Evolutionary conservation across 1,140 invertebrate species (phyloP).

Genomic region (Drosophila baimaii): DNA sequence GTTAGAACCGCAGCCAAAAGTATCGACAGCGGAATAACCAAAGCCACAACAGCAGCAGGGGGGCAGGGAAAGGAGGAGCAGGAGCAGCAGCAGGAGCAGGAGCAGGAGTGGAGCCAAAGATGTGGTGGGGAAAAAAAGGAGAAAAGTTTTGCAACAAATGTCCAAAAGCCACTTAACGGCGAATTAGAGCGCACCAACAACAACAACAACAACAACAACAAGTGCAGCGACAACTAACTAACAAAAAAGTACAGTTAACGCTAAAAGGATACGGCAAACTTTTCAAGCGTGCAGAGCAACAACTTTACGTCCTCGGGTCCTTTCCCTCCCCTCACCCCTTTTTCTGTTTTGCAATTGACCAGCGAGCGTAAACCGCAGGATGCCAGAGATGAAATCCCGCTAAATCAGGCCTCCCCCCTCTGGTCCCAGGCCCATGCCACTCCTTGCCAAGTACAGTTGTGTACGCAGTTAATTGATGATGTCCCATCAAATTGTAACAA

Average conservation of each 20-base stretch:
- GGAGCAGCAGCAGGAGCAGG: no score
- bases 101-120: not conserved
- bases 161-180: conserved; percentile 80
- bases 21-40: conserved; percentile 54
- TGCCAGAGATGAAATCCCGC: conserved; percentile 4
- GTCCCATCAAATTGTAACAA: conserved; percentile 53
- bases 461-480: conserved; percentile 53
- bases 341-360: conserved; percentile 29
- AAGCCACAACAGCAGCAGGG: conserved; percentile 23
- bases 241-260: conserved; percentile 77
- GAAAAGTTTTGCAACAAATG: conserved; percentile 76
- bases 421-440: not conserved
- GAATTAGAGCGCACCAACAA: conserved; percentile 75
- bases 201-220: conserved; percentile 40
- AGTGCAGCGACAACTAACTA: conserved; percentile 57
- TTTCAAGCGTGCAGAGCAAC: conserved; percentile 50
- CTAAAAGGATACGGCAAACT: conserved; percentile 74
- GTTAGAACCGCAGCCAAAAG: conserved; percentile 39
- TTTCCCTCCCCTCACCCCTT: no score
- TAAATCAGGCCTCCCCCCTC: not conserved
- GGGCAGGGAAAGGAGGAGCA: not conserved
- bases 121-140: not conserved
- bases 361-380: conserved; percentile 27
- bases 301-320: conserved; percentile 36
- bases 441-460: conserved; percentile 49